Conservation (phyloP, 2,797 vertebrate genomes). For the Euphonia xanthogaster region DNA sequence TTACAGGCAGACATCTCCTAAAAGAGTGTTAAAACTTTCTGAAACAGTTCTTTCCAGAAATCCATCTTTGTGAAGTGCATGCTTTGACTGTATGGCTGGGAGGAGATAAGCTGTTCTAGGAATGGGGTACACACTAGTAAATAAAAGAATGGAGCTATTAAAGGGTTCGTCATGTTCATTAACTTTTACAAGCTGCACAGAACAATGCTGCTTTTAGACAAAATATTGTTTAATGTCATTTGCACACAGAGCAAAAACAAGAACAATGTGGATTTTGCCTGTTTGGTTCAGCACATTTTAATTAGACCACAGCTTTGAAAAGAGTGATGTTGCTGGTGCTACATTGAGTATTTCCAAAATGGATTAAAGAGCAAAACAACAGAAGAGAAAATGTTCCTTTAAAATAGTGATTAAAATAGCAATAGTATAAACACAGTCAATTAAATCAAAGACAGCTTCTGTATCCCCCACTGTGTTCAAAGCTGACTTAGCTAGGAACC, state of each 20-base stretch:
- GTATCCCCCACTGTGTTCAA: not conserved
- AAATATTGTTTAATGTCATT: not conserved
- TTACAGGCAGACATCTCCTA: not conserved
- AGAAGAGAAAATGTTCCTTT: not conserved
- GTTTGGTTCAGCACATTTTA: not conserved
- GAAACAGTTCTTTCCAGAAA: not conserved
- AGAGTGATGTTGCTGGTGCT: not conserved
- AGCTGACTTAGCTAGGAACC: slow-evolving; percentile 29
- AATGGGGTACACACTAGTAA: not conserved
- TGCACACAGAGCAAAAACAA: not conserved
- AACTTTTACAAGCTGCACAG: not conserved
- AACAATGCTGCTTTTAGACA: not conserved
- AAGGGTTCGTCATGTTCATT: not conserved
- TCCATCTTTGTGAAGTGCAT: not conserved
- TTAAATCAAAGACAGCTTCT: not conserved
- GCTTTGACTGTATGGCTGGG: not conserved
- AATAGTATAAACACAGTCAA: not conserved
- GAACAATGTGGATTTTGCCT: slow-evolving; percentile 23
- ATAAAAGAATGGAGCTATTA: not conserved
- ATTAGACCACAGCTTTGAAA: not conserved
- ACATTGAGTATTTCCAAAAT: not conserved
- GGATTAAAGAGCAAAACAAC: not conserved
- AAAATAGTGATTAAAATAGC: slow-evolving; percentile 30
- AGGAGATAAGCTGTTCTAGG: not conserved
- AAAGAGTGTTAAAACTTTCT: not conserved